Conservation (phyloP, 2,113 vertebrate genomes). For the Arenaria interpres region DNA sequence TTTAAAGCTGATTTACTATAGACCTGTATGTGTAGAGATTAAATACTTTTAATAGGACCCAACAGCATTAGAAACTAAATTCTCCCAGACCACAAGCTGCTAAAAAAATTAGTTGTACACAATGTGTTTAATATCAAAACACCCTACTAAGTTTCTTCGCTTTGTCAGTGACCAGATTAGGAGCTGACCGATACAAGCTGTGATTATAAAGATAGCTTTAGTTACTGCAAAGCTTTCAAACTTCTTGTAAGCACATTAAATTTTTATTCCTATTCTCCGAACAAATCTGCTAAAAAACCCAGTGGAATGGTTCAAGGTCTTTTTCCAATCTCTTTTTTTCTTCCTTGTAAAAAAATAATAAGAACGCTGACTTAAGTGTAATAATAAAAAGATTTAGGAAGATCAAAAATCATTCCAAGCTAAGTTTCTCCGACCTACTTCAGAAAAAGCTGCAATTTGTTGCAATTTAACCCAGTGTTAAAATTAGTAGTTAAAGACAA, state of each 20-base stretch:
- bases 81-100: neutral
- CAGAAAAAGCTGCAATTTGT: neutral
- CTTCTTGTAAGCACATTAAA: neutral
- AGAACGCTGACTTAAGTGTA: neutral
- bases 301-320: neutral
- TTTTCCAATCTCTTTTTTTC: neutral
- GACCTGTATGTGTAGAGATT: neutral
- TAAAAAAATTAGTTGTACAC: neutral
- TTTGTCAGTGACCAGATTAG: neutral
- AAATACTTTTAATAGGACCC: neutral
- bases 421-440: neutral
- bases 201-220: neutral
- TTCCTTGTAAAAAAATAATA: neutral
- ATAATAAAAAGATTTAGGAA: neutral
- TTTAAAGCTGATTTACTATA: slow-evolving; percentile 4
- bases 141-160: neutral
- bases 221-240: neutral
- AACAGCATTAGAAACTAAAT: neutral
- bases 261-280: neutral
- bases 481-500: neutral
- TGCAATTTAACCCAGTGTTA: neutral
- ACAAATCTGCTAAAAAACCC: neutral
- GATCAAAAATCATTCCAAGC: neutral
- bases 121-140: neutral
- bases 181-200: neutral